Evolutionary conservation across 2,797 vertebrate species (phyloP).

Genomic region (Petrocephalus schoutedeni): DNA sequence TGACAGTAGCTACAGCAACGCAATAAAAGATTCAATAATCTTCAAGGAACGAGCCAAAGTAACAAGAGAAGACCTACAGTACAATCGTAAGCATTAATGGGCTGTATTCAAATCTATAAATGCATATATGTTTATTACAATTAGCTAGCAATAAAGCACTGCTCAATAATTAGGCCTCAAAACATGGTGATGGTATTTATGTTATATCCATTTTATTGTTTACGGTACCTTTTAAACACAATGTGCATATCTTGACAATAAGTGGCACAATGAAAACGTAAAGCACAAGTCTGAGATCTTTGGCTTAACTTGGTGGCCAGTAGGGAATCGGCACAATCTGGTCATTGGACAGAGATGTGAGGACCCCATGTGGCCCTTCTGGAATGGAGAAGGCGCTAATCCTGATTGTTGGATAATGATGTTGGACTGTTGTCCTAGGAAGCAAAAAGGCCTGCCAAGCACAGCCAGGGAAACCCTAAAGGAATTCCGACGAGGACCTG

Average conservation of each 20-base stretch:
- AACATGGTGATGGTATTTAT: background rate
- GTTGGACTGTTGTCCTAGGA: conserved; percentile 19
- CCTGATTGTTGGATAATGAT: conserved; percentile 23
- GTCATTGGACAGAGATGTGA: conserved; percentile 25
- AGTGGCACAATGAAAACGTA: conserved; percentile 5
- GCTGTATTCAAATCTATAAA: background rate
- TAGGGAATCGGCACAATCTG: conserved; percentile 16
- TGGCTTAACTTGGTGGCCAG: conserved; percentile 22
- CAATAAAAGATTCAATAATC: background rate
- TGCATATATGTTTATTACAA: background rate
- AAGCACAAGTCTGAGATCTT: conserved; percentile 18
- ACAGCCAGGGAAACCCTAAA: conserved; percentile 23
- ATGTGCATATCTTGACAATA: background rate
- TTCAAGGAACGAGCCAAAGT: background rate
- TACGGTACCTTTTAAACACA: background rate
- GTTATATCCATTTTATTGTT: background rate
- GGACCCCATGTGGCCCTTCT: conserved; percentile 23
- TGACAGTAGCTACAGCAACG: background rate
- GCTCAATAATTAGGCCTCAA: background rate
- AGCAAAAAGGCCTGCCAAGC: conserved; percentile 20
- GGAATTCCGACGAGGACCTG: conserved; percentile 17
- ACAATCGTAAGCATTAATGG: background rate
- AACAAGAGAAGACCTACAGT: background rate
- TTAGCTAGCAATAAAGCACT: background rate
- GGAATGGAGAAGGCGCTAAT: conserved; percentile 22